Evolutionary conservation across 1,140 invertebrate genomes (phyloP).

Genomic region (Pantala flavescens): DNA sequence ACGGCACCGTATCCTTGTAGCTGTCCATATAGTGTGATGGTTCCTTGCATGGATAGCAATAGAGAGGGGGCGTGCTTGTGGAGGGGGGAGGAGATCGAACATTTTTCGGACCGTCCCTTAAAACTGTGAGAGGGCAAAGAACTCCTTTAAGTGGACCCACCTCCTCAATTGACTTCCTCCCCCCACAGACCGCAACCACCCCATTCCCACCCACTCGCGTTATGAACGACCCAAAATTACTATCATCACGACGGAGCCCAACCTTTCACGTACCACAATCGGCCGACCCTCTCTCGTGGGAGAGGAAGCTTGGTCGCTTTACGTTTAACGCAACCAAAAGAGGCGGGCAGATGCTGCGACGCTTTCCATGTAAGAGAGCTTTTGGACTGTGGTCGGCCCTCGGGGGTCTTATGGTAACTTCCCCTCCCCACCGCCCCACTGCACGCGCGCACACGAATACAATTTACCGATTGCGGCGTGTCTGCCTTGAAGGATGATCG

Average conservation of each 20-base stretch:
- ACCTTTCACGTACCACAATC: background rate
- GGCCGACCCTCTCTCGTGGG: background rate
- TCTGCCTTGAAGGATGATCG: no score
- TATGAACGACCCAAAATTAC: constrained; percentile 9
- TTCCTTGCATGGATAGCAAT: no score
- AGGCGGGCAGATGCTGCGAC: background rate
- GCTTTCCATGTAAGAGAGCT: background rate
- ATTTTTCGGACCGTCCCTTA: background rate
- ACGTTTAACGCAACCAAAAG: background rate
- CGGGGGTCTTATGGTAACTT: no score
- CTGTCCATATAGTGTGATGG: no score
- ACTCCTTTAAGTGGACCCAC: constrained; percentile 4
- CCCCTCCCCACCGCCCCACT: no score
- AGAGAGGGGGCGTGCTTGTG: background rate
- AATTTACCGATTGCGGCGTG: no score
- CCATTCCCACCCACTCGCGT: constrained; percentile 5
- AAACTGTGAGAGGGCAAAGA: constrained; percentile 8
- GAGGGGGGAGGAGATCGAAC: background rate
- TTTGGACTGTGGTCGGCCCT: no score
- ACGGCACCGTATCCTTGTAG: no score
- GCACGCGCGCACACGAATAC: no score
- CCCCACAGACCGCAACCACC: background rate
- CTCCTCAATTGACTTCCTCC: background rate
- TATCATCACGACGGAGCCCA: background rate
- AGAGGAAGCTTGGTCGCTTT: background rate